phyloP scores from a whole-genome alignment of 23 tunicate species.

The Aplidium turbinatum region DNA sequence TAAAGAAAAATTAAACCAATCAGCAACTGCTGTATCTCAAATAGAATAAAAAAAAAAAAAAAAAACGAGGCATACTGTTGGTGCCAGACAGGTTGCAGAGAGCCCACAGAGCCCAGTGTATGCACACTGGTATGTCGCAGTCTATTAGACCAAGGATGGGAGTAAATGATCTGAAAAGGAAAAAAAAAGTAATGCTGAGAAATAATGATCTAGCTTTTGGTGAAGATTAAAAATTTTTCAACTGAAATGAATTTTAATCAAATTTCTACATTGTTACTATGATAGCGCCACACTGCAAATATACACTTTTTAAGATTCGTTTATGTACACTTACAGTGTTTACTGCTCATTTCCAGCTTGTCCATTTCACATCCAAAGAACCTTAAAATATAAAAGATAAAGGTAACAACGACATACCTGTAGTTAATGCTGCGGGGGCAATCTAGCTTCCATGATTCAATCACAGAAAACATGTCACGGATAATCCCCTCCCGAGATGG shows the following conservation, averaged over 20 bases:
- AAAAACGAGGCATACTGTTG: slow-evolving; percentile 22
- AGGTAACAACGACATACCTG: slow-evolving; percentile 42
- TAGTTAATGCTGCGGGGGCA: slow-evolving; percentile 63
- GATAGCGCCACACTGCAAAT: no score
- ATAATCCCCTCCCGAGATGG: slow-evolving; percentile 21
- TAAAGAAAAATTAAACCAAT: background rate
- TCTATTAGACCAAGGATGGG: slow-evolving; percentile 49
- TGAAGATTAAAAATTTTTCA: no score
- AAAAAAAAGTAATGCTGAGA: background rate
- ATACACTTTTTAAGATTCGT: no score
- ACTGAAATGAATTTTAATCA: no score
- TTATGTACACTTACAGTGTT: no score
- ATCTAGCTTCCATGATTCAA: slow-evolving; percentile 54
- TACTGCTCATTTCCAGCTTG: no score
- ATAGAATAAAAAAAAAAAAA: background rate
- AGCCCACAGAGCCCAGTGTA: slow-evolving; percentile 72
- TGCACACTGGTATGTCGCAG: slow-evolving; percentile 35
- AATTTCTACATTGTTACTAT: no score
- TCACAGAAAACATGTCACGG: slow-evolving; percentile 36
- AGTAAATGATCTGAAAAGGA: slow-evolving; percentile 34
- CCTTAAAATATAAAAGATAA: background rate
- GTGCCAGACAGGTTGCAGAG: slow-evolving; percentile 38
- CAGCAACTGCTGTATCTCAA: background rate
- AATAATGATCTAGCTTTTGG: no score
- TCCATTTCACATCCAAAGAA: no score